phyloP scores from a whole-genome alignment of 2,797 vertebrate species.

The Helarctos malayanus region DNA sequence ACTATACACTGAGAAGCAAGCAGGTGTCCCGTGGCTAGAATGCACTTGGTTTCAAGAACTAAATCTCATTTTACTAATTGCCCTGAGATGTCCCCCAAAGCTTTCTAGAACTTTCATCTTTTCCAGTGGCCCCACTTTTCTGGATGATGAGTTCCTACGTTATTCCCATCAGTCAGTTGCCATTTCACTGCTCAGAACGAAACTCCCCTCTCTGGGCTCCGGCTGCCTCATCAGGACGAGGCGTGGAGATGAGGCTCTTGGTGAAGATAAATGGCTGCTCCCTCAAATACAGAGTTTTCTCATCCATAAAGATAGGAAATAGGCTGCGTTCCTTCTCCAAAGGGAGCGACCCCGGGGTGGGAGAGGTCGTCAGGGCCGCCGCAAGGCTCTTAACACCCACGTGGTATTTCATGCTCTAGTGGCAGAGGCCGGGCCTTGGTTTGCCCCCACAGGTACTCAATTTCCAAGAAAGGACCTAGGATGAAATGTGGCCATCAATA shows the following conservation, averaged over 20 bases:
- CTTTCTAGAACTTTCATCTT: slow-evolving; percentile 14
- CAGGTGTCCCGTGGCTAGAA: accelerated
- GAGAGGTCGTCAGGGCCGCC: neutral
- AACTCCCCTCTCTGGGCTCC: neutral
- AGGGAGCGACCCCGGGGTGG: neutral
- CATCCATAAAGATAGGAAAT: neutral
- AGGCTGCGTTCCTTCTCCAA: neutral
- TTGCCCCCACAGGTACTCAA: neutral
- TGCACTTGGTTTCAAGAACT: neutral
- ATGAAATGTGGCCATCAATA: neutral
- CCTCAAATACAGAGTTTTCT: neutral
- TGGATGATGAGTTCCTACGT: neutral
- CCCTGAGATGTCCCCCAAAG: neutral
- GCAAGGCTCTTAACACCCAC: neutral
- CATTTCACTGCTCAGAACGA: neutral
- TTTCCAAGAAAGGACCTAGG: neutral
- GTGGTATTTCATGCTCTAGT: neutral
- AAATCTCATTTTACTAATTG: neutral
- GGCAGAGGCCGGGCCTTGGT: neutral
- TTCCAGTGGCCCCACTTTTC: neutral
- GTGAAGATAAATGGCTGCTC: neutral
- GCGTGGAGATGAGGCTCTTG: neutral
- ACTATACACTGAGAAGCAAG: accelerated
- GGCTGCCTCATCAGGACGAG: neutral
- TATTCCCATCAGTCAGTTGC: neutral